Percentiles rank a stretch among this genome's conserved stretches.
Conservation (phyloP, 2,113 vertebrate genomes). For the Sylvia atricapilla region DNA sequence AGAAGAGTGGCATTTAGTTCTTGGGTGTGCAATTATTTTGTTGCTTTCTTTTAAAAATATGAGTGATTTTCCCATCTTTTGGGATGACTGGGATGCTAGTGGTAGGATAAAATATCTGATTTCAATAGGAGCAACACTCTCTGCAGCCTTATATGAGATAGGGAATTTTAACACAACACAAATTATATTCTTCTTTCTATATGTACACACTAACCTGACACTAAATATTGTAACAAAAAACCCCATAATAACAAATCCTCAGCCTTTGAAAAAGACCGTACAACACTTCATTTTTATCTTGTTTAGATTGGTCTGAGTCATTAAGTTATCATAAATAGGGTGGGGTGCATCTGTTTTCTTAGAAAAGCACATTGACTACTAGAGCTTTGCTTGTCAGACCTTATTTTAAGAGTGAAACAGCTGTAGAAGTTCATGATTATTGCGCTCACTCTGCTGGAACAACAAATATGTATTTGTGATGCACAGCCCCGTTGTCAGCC, state of each 20-base stretch:
- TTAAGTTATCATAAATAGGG: background rate
- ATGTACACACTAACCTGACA: background rate
- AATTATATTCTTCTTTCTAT: background rate
- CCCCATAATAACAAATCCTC: background rate
- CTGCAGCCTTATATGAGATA: background rate
- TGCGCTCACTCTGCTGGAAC: background rate
- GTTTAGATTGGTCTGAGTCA: background rate
- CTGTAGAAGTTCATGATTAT: background rate
- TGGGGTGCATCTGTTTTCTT: background rate
- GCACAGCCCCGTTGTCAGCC: rapidly evolving
- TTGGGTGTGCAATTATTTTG: background rate
- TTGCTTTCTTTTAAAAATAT: background rate
- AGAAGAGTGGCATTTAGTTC: background rate
- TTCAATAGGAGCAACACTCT: background rate
- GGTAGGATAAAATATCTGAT: background rate
- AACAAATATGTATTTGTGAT: background rate
- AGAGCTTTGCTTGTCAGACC: background rate
- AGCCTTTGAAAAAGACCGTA: background rate
- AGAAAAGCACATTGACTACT: background rate
- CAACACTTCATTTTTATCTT: background rate
- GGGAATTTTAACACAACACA: background rate
- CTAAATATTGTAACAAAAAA: background rate
- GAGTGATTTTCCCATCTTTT: background rate
- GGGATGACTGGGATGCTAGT: background rate
- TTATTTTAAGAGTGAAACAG: background rate